phyloP scores from a whole-genome alignment of 1,140 invertebrate species.

The Prorops nasuta region DNA sequence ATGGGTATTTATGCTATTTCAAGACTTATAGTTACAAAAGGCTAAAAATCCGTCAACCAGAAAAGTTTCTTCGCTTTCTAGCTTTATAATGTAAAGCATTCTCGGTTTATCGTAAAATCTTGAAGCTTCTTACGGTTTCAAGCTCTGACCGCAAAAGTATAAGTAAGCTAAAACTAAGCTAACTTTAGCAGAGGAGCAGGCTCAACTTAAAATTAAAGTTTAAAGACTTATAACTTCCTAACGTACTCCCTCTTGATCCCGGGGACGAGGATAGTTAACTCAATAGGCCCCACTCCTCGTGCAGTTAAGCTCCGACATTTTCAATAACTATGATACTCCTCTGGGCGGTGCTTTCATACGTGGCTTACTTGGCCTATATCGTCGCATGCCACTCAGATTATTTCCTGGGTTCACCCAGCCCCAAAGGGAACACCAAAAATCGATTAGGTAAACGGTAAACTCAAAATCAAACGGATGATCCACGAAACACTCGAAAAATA shows the following conservation, averaged over 20 bases:
- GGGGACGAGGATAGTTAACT: conserved; percentile 27
- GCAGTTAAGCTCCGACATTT: conserved; percentile 4
- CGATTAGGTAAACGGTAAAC: no score
- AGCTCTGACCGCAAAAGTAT: conserved; percentile 30
- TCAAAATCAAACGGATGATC: no score
- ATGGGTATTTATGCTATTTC: no score
- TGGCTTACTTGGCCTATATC: not conserved
- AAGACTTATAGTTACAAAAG: no score
- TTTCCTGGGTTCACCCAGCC: not conserved
- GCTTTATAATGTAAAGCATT: conserved; percentile 24
- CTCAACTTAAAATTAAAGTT: conserved; percentile 44
- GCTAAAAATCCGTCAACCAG: no score
- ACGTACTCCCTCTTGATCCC: conserved; percentile 27
- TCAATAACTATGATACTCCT: conserved; percentile 13
- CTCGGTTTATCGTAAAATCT: conserved; percentile 31
- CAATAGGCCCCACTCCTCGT: conserved; percentile 18
- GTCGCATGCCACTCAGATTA: not conserved
- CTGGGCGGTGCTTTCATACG: conserved; percentile 4
- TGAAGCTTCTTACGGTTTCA: conserved; percentile 28
- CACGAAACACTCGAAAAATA: no score
- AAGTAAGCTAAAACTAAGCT: conserved; percentile 33
- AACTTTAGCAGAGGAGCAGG: conserved; percentile 22
- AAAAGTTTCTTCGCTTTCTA: conserved; percentile 1
- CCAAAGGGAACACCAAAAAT: no score
- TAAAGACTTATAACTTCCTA: conserved; percentile 43